phyloP scores from a whole-genome alignment of 2,113 vertebrate species.

The Gracilinanus agilis region DNA sequence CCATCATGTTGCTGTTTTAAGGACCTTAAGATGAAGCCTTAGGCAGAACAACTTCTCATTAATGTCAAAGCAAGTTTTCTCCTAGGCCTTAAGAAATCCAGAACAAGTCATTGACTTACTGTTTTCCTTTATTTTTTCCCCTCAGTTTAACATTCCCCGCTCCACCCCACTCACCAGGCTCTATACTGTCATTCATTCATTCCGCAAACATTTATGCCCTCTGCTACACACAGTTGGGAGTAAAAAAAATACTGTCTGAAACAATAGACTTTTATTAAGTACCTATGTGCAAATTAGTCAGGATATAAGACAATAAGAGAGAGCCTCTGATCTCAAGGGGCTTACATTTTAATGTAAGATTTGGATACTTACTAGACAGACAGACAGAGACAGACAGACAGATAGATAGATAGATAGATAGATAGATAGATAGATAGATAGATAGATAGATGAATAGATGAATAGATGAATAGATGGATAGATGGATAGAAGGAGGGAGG shows the following conservation, averaged over 20 bases:
- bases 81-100: neutral
- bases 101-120: slow-evolving; percentile 9
- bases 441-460: too few relatives aligned
- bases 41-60: slow-evolving; percentile 39
- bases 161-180: slow-evolving; percentile 17
- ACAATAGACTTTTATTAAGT: neutral
- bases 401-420: too few relatives aligned
- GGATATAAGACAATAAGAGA: neutral
- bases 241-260: neutral
- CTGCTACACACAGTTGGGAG: neutral
- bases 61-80: slow-evolving; percentile 44
- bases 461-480: too few relatives aligned
- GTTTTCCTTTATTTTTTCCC: slow-evolving; percentile 24
- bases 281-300: neutral
- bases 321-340: neutral
- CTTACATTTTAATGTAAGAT: neutral
- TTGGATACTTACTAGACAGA: neutral
- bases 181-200: neutral
- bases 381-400: too few relatives aligned
- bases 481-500: too few relatives aligned
- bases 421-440: too few relatives aligned
- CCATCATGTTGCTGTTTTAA: slow-evolving; percentile 45
- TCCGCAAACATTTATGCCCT: neutral
- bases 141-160: slow-evolving; percentile 43
- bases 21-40: neutral